phyloP scores from a whole-genome alignment of 2,113 vertebrate species.

The Accipiter cooperii region DNA sequence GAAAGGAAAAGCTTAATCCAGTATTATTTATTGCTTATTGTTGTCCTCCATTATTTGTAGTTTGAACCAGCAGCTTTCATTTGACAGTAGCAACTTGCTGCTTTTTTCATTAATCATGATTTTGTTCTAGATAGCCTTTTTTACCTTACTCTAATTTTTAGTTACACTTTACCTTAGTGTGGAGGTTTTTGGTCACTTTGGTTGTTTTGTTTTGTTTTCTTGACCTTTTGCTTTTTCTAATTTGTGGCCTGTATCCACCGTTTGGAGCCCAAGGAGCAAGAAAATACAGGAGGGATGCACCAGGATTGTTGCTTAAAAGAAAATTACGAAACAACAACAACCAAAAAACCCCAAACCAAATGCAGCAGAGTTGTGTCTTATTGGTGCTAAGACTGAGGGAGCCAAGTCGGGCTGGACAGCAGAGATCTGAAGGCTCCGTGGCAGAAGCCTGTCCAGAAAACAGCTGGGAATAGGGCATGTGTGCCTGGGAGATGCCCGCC shows the following conservation, averaged over 20 bases:
- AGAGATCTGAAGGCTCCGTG: accelerated
- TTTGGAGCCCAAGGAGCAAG: neutral
- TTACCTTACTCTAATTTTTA: neutral
- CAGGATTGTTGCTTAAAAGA: too few species aligned
- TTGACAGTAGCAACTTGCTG: neutral
- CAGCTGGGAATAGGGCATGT: accelerated
- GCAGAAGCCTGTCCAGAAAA: too few species aligned
- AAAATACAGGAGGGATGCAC: too few species aligned
- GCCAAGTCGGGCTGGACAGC: accelerated
- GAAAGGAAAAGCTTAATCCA: neutral
- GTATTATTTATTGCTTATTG: neutral
- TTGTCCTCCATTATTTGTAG: neutral
- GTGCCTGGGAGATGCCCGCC: neutral
- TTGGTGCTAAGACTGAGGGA: neutral
- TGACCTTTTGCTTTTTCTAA: neutral
- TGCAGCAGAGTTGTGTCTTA: accelerated
- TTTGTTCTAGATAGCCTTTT: neutral
- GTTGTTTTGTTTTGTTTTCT: neutral
- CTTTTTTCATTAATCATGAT: neutral
- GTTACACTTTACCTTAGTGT: neutral
- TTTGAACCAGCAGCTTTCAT: neutral
- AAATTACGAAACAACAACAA: too few species aligned
- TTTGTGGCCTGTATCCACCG: neutral
- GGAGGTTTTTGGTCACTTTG: neutral
- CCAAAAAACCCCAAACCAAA: too few species aligned